phyloP scores from a whole-genome alignment of 2,113 vertebrate species.

The Calidris pugnax region DNA sequence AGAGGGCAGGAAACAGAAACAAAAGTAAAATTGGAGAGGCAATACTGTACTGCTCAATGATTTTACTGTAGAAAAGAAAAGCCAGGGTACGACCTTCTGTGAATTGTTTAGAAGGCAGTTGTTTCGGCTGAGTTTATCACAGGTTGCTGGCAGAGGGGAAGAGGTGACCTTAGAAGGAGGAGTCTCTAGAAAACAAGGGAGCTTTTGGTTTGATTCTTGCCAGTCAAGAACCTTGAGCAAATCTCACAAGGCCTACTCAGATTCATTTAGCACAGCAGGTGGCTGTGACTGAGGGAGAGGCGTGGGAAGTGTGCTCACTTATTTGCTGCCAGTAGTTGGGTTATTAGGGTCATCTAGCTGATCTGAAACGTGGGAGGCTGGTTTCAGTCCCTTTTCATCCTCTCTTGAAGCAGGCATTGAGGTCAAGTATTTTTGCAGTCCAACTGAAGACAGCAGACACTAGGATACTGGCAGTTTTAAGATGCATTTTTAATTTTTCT shows the following conservation, averaged over 20 bases:
- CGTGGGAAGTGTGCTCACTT: neutral
- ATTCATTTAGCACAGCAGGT: neutral
- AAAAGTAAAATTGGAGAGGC: neutral
- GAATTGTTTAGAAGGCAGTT: neutral
- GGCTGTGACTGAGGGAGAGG: neutral
- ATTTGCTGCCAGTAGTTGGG: rapidly evolving
- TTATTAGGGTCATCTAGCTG: neutral
- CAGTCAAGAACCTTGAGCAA: neutral
- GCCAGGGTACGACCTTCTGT: neutral
- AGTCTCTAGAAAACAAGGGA: neutral
- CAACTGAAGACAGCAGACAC: neutral
- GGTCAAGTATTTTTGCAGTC: neutral
- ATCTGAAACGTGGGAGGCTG: neutral
- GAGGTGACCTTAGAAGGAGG: neutral
- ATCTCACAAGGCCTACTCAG: neutral
- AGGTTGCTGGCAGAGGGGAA: neutral
- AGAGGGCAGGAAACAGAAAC: neutral
- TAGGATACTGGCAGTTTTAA: neutral
- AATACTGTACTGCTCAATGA: neutral
- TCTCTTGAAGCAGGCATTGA: neutral
- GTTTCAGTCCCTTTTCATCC: neutral
- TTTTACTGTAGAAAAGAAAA: neutral
- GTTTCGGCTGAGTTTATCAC: neutral
- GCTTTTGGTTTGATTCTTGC: neutral
- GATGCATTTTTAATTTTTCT: neutral